A percentile compares a stretch with the other conserved stretches of the same genome.
These are phyloP conservation scores for Synergus gifuensis DNA, from an alignment of 2,888 invertebrate species.

Conservation along the genomic window DNA sequence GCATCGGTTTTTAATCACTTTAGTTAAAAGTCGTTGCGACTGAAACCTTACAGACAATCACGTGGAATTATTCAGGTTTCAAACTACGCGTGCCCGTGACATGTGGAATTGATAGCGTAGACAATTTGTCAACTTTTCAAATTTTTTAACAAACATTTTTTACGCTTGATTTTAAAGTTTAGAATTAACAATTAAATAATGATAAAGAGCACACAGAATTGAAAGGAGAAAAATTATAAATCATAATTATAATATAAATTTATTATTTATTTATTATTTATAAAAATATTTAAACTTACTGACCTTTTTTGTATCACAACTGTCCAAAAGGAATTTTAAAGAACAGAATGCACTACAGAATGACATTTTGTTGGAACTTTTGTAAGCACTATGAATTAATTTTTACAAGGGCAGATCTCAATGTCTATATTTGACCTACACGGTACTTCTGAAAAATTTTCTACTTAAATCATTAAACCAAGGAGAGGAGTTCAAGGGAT, in stretches of 20 bases:
- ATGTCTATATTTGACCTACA: background rate
- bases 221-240: background rate
- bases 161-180: too few relatives aligned
- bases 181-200: too few relatives aligned
- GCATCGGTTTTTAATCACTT: conserved; percentile 64
- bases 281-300: background rate
- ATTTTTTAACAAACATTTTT: background rate
- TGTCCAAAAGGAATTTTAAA: background rate
- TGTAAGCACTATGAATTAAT: background rate
- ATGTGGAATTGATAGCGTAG: conserved; percentile 47
- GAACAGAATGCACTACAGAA: background rate
- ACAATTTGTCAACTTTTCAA: background rate
- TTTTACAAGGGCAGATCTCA: background rate
- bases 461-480: background rate
- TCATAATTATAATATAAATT: background rate
- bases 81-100: conserved; percentile 49
- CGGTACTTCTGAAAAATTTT: background rate
- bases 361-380: background rate
- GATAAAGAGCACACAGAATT: too few relatives aligned
- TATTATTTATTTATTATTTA: background rate
- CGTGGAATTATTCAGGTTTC: conserved; percentile 61
- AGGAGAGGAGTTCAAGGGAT: background rate
- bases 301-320: background rate
- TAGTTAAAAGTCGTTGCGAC: conserved; percentile 61
- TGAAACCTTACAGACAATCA: conserved; percentile 67